Conservation (phyloP, 2,113 vertebrate species). For the Chaenocephalus aceratus region DNA sequence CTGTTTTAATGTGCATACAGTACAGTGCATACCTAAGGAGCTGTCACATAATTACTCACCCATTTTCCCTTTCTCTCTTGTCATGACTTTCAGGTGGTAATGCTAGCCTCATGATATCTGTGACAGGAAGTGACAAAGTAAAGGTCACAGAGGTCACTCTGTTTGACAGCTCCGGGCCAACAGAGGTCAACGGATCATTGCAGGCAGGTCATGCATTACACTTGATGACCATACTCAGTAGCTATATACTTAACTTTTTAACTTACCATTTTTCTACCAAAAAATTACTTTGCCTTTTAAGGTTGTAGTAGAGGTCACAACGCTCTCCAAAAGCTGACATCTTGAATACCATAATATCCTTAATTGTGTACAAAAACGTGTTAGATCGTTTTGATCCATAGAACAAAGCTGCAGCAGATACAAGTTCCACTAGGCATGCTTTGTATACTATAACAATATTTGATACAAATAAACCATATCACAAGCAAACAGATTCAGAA, state of each 20-base stretch:
- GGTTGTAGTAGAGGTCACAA: too few relatives aligned
- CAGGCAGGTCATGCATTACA: conserved; percentile 40
- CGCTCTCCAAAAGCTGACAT: background rate
- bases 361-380: too few relatives aligned
- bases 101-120: conserved; percentile 68
- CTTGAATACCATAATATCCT: background rate
- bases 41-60: background rate
- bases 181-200: conserved; percentile 62
- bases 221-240: background rate
- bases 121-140: conserved; percentile 68
- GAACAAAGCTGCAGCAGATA: background rate
- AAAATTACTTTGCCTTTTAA: background rate
- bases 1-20: background rate
- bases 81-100: conserved; percentile 65
- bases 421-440: background rate
- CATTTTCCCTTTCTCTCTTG: conserved; percentile 2
- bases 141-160: conserved; percentile 68
- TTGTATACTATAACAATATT: background rate
- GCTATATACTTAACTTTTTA: background rate
- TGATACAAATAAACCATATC: background rate
- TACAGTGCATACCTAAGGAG: background rate
- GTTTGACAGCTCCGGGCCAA: conserved; percentile 62
- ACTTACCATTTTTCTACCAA: background rate
- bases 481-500: background rate
- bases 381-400: background rate